Percentiles rank a stretch among this genome's conserved stretches.
Conservation (phyloP, 2,888 invertebrate species). For the Amphiduros pacificus region DNA sequence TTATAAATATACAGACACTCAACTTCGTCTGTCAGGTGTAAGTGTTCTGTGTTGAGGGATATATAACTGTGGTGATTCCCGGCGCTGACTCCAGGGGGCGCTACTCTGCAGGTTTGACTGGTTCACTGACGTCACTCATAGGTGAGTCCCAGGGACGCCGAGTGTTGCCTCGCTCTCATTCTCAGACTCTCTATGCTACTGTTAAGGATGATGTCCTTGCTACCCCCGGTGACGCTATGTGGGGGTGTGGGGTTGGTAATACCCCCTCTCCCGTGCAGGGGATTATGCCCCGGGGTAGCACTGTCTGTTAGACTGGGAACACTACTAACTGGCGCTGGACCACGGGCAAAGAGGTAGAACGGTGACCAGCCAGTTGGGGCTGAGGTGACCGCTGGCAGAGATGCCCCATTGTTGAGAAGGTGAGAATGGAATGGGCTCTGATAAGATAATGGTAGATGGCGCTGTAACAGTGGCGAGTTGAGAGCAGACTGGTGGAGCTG, state of each 20-base stretch:
- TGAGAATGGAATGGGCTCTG: neutral
- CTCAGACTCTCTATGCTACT: slow-evolving; percentile 72
- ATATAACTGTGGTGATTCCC: too few species aligned
- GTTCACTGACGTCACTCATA: slow-evolving; percentile 11
- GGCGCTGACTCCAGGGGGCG: too few species aligned
- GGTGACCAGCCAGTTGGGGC: slow-evolving; percentile 12
- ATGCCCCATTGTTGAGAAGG: neutral
- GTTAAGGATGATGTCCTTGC: slow-evolving; percentile 60
- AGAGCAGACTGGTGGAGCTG: too few species aligned
- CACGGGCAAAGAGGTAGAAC: slow-evolving; percentile 11
- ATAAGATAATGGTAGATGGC: neutral
- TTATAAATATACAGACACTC: too few species aligned
- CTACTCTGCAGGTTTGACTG: too few species aligned
- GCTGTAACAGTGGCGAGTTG: slow-evolving; percentile 5
- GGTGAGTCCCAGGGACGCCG: slow-evolving; percentile 32
- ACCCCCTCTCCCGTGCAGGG: too few species aligned
- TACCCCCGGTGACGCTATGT: neutral
- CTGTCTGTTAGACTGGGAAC: too few species aligned
- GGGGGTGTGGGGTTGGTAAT: neutral
- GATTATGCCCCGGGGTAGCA: too few species aligned
- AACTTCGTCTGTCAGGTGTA: too few species aligned
- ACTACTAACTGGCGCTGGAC: too few species aligned
- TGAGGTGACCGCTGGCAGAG: neutral
- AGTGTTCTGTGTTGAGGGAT: too few species aligned
- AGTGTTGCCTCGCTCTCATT: slow-evolving; percentile 40